Percentiles rank a stretch among this genome's conserved stretches.
phyloP scores from a whole-genome alignment of 2,113 vertebrate species.

The Promerops cafer region DNA sequence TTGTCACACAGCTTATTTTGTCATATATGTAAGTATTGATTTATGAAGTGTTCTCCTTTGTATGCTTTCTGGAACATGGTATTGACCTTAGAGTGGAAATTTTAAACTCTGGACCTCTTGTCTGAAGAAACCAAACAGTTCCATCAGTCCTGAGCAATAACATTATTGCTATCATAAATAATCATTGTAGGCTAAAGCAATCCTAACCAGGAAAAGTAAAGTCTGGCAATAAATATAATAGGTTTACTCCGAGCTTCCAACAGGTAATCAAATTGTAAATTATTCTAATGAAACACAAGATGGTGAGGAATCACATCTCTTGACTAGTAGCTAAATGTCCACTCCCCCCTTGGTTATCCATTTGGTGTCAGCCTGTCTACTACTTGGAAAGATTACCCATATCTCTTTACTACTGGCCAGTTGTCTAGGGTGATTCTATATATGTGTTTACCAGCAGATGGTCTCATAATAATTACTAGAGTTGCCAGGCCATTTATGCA shows the following conservation, averaged over 20 bases:
- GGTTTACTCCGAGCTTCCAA: not conserved
- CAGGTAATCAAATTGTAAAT: not conserved
- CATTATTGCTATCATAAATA: not conserved
- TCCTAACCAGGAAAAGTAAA: not conserved
- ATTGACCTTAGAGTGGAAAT: not conserved
- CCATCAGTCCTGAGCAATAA: not conserved
- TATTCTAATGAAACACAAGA: not conserved
- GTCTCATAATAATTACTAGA: not conserved
- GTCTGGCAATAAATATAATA: not conserved
- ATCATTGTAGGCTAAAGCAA: not conserved
- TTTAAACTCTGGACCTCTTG: not conserved
- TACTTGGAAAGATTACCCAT: not conserved
- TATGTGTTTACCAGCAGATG: not conserved
- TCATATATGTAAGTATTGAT: not conserved
- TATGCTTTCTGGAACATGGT: not conserved
- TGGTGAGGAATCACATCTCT: not conserved
- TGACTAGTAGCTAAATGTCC: not conserved
- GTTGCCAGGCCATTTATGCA: not conserved
- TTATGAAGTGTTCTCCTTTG: not conserved
- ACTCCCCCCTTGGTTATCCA: not conserved
- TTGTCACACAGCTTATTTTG: not conserved
- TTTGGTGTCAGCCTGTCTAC: not conserved
- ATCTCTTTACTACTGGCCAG: not conserved
- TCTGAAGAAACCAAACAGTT: not conserved
- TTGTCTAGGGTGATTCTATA: not conserved